Conservation (phyloP, 2,888 invertebrate species). For the Chouioia cunea region DNA sequence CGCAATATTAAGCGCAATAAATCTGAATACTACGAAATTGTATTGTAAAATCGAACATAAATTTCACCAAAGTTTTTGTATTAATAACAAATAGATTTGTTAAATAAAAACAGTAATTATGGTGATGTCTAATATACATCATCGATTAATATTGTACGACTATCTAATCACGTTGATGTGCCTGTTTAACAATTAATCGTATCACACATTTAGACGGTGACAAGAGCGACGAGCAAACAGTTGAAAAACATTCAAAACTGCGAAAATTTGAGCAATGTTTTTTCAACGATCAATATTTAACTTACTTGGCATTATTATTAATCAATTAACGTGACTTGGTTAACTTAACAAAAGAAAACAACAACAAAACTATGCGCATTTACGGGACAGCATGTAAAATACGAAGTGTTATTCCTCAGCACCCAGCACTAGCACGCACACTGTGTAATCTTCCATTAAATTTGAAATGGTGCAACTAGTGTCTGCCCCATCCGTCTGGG, state of each 20-base stretch:
- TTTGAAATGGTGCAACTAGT: no score
- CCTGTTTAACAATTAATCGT: constrained; percentile 65
- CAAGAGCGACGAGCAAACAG: not conserved
- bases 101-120: constrained; percentile 36
- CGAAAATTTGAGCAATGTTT: constrained; percentile 44
- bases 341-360: constrained; percentile 12
- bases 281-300: constrained; percentile 32
- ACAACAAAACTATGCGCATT: constrained; percentile 8
- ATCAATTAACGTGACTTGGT: constrained; percentile 12
- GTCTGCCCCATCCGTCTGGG: not conserved
- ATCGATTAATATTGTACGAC: constrained; percentile 50
- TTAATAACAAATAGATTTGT: no score
- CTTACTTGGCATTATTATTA: constrained; percentile 28
- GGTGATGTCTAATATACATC: constrained; percentile 44
- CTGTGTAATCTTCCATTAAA: not conserved
- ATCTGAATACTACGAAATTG: no score
- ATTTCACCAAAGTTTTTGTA: no score
- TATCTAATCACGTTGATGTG: constrained; percentile 67
- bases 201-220: constrained; percentile 51
- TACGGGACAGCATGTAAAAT: constrained; percentile 11
- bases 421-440: not conserved
- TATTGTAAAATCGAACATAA: no score
- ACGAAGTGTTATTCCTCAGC: not conserved
- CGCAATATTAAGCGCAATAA: no score
- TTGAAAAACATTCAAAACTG: no score